A percentile compares a stretch with the other conserved stretches of the same genome.
These are phyloP conservation scores for Phaenicophaeus curvirostris DNA, from an alignment of 2,797 vertebrate species.

Conservation along the genomic window DNA sequence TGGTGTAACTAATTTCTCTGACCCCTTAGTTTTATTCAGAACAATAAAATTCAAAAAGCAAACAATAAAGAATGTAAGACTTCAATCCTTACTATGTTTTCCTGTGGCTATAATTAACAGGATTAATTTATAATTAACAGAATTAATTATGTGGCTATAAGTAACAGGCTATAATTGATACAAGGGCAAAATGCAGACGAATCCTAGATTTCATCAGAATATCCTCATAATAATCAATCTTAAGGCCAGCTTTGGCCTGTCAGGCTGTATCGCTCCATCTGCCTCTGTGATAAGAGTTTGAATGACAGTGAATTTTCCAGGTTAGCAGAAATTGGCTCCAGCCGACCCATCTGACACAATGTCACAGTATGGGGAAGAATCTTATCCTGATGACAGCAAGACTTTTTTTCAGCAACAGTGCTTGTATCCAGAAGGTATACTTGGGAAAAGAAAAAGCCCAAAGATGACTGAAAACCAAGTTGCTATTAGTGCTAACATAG, in stretches of 20 bases:
- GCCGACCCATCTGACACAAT: not conserved
- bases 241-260: not conserved
- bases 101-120: no score
- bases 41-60: not conserved
- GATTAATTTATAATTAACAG: no score
- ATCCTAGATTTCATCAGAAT: not conserved
- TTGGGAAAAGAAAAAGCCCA: not conserved
- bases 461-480: not conserved
- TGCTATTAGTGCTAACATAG: not conserved
- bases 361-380: not conserved
- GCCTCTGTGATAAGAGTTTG: not conserved
- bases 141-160: no score
- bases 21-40: not conserved
- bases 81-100: not conserved
- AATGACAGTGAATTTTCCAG: not conserved
- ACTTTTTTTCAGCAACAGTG: not conserved
- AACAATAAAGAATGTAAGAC: not conserved
- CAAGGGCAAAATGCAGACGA: not conserved
- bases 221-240: not conserved
- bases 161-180: not conserved
- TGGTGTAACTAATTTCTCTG: not conserved
- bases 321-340: not conserved
- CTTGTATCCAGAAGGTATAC: not conserved
- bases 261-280: not conserved
- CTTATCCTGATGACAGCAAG: rapidly evolving